Percentiles rank a stretch among this genome's conserved stretches.
phyloP scores from a whole-genome alignment of 2,797 vertebrate species.

The Sphenodon punctatus region DNA sequence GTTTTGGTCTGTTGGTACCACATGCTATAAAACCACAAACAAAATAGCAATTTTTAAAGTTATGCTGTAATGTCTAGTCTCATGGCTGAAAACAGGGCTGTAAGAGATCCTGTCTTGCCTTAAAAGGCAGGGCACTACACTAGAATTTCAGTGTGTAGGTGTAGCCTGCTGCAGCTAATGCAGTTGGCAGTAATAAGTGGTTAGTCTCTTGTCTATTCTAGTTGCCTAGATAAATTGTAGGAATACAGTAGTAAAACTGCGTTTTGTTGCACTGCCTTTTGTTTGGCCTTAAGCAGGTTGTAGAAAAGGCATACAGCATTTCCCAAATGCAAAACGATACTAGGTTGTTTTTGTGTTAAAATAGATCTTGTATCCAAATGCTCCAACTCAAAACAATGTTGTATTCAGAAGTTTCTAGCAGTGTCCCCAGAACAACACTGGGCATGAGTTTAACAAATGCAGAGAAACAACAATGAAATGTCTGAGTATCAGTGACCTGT shows the following conservation, averaged over 20 bases:
- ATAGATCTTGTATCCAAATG: conserved; percentile 1
- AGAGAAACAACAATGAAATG: conserved; percentile 49
- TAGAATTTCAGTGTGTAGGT: fast-evolving
- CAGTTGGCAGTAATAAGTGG: neutral
- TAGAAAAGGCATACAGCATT: neutral
- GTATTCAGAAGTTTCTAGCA: conserved; percentile 29
- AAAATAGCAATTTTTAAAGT: neutral
- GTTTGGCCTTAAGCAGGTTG: neutral
- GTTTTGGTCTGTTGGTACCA: neutral
- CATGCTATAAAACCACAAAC: neutral
- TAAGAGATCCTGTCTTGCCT: neutral
- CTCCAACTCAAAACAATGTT: conserved; percentile 36
- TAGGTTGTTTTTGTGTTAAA: neutral
- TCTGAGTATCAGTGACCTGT: conserved; percentile 19
- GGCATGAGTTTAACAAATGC: conserved; percentile 4
- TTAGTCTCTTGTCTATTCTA: neutral
- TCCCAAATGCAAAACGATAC: neutral
- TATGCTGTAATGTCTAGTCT: neutral
- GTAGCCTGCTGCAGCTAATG: neutral
- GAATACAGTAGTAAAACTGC: neutral
- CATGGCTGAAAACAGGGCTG: neutral
- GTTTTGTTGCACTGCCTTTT: neutral
- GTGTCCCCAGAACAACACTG: neutral
- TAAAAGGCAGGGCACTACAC: neutral
- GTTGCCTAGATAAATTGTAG: neutral